A percentile compares a stretch with the other conserved stretches of the same genome.
Conservation (phyloP, 2,113 vertebrate species). For the Macaca fascicularis region T2T-MFA8v1.1 NC_088391.1:32146001-32146500, state of each 20-base stretch:
- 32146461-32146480: not conserved
- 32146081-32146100: not conserved
- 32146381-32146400: not conserved
- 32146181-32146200: not conserved
- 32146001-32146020: not conserved
- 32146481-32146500: not conserved
- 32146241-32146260: conserved; percentile 47
- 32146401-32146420: not conserved
- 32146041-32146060: not conserved
- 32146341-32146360: not conserved
- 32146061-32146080: not conserved
- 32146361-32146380: not conserved
- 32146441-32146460: not conserved
- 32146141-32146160: not conserved
- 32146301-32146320: not conserved
- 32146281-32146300: not conserved
- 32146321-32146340: not conserved
- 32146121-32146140: not conserved
- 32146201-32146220: not conserved
- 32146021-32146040: not conserved
- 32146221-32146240: conserved; percentile 11
- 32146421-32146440: fast-evolving
- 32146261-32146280: not conserved
- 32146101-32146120: not conserved
- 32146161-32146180: conserved; percentile 4